Base-by-base conservation (phyloP, 2,797 vertebrate genomes). In the Strix occidentalis region DNA sequence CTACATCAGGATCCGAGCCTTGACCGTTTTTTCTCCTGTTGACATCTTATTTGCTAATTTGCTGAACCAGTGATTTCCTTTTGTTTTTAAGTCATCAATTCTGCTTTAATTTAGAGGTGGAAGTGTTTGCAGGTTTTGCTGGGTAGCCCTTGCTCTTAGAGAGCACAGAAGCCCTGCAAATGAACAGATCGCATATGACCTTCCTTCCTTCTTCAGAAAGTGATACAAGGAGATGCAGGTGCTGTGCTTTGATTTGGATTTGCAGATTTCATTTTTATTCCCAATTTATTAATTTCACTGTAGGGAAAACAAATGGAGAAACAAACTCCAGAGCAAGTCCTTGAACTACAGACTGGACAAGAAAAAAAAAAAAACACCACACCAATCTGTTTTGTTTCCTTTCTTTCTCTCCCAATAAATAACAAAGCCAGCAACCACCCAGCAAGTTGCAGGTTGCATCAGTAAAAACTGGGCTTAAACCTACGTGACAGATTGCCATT, bases 51-150 rank as follows among this genome's bases (percentile, higher is more conserved):
- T 96, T 94, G 87, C 45, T 95, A 25, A 53, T 91, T 86, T 95
- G 79, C 82, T 94, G 87, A 97, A 97, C 89, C 75, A 69, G 84
- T 89, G 88, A 90, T 92, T 97, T 96, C 85, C 87, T 97, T 97
- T 96, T 97, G 78, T 68, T 65, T 85, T 95, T n/a, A 87, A 51
- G 18, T 92, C 72, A 75, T 94, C 70, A 68, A 5, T 96, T 94
- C 68, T 82, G 84, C 84, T 95, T 94, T 87, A 84, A 90, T 90
- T 92, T 84, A 93, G 87, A 56, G 48, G 35, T 85, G 78, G 83
- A 94, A 91, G 41, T 31, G 26, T 79, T 94, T 87, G 66, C 69
- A 86, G 74, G 37, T 95, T 88, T 95, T 89, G 71, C 50, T 91
- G 87, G 86, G 17, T 46, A 45, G 74, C 48, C 66, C 90, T 39